Conservation (phyloP, 2,113 vertebrate species). For the Atractosteus spatula region DNA sequence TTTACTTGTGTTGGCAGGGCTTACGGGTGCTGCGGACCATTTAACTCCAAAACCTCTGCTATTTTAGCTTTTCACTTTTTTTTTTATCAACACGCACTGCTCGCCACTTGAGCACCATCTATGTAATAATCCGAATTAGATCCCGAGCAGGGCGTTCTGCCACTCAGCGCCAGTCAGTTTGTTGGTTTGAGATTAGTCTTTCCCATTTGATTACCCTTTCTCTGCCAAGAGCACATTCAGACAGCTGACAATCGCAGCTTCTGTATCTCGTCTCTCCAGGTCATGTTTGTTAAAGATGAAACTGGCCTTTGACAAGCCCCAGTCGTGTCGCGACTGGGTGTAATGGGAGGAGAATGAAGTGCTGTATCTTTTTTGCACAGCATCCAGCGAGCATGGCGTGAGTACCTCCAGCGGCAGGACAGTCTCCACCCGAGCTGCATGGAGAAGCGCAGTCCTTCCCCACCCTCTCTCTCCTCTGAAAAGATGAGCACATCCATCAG, state of each 20-base stretch:
- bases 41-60: no score
- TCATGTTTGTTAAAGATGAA: background rate
- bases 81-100: no score
- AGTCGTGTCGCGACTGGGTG: background rate
- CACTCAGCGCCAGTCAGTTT: background rate
- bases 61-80: no score
- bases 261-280: background rate
- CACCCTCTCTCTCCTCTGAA: conserved; percentile 76
- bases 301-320: background rate
- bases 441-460: conserved; percentile 82
- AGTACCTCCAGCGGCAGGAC: conserved; percentile 79
- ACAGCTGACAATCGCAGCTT: background rate
- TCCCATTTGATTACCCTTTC: background rate
- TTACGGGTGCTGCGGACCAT: no score
- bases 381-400: conserved; percentile 85
- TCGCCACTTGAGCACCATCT: no score
- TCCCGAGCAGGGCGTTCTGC: background rate
- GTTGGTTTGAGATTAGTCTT: background rate
- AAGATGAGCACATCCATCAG: conserved; percentile 93
- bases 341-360: no score
- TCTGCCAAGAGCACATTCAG: background rate
- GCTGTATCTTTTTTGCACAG: conserved; percentile 45
- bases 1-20: no score
- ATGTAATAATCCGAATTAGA: no score
- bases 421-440: conserved; percentile 44